These are phyloP conservation scores for Oscheius sp. DNA, from an alignment of 2,888 invertebrate species.

Conservation along the genomic window DNA sequence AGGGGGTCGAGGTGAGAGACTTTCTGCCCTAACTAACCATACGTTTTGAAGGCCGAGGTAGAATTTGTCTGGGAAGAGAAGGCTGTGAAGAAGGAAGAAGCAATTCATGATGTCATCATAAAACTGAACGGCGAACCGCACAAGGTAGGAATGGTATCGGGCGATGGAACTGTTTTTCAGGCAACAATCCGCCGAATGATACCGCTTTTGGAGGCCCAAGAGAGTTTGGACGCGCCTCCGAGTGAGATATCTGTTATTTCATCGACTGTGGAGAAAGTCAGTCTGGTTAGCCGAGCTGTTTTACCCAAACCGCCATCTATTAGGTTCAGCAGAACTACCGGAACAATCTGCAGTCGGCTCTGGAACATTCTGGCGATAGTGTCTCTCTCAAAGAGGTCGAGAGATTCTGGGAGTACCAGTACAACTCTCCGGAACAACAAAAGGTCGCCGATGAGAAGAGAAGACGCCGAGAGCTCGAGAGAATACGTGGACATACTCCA, in stretches of 20 bases:
- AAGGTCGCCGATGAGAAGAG: conserved; percentile 14
- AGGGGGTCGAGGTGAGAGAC: too few species aligned
- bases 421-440: conserved; percentile 15
- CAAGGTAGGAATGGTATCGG: background rate
- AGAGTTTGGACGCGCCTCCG: conserved; percentile 12
- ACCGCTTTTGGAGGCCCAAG: conserved; percentile 7
- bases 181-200: background rate
- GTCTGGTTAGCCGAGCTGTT: conserved; percentile 17
- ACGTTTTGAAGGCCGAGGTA: conserved; percentile 2
- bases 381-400: conserved; percentile 26
- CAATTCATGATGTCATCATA: conserved; percentile 6
- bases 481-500: conserved; percentile 35
- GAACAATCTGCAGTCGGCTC: conserved; percentile 26
- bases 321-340: conserved; percentile 29
- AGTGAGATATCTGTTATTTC: conserved; percentile 34
- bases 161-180: background rate
- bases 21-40: too few species aligned
- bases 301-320: background rate
- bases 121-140: conserved; percentile 21
- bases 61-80: conserved; percentile 21
- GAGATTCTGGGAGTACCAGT: conserved; percentile 38
- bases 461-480: conserved; percentile 15
- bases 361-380: conserved; percentile 21
- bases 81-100: background rate
- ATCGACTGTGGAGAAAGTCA: conserved; percentile 31